Evolutionary conservation across 64 coral and sea anemone genomes (phyloP), one percentile per base, ranked within the genome.

Genomic region (Anthopleura sola): DNA sequence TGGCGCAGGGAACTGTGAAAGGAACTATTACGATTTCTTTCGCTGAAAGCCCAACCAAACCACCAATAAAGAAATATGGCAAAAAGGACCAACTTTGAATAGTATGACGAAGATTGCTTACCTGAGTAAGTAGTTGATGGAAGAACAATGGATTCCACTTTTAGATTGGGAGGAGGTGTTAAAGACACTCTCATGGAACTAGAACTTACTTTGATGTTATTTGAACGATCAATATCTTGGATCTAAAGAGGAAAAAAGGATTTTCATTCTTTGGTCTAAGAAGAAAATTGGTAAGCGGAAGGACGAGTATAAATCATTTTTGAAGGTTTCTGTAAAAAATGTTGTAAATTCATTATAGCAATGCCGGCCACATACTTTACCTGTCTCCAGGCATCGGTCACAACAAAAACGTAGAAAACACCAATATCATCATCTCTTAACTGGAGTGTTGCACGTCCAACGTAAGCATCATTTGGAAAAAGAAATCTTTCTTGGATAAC

Each of bases 81-180:
- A 24, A n/a, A 8, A 6, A 62, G 9, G 58, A 62, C 6, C 58
- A 60, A 7, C 57, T 14, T 53, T 53, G 50, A 53, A 53, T 53
- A 24, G 57, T 60, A 60, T 24, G 24, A 60, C 24, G 57, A 60
- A 60, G 20, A 21, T n/a, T n/a, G 29, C 89, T 75, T 37, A 95
- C 93, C 93, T 69, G 93, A 95, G 31, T 85, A 91, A 3, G 84
- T 82, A 39, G 93, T 78, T 20, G 55, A 14, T 74, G 93, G 93
- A 47, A 95, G 21, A 24, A 84, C 93, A 75, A 91, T 88, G 40
- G 82, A 87, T 34, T 62, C 86, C 12, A 95, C 86, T 80, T 95
- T 95, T 1, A 95, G 82, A 48, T 95, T 95, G 15, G 93, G 89
- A 75, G 93, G 93, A 51, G 93, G 93, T 24, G 93, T 95, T 37